Evolutionary conservation across 1,140 invertebrate genomes (phyloP), one percentile per base, ranked within the genome.

Genomic region (Diprion similis): DNA sequence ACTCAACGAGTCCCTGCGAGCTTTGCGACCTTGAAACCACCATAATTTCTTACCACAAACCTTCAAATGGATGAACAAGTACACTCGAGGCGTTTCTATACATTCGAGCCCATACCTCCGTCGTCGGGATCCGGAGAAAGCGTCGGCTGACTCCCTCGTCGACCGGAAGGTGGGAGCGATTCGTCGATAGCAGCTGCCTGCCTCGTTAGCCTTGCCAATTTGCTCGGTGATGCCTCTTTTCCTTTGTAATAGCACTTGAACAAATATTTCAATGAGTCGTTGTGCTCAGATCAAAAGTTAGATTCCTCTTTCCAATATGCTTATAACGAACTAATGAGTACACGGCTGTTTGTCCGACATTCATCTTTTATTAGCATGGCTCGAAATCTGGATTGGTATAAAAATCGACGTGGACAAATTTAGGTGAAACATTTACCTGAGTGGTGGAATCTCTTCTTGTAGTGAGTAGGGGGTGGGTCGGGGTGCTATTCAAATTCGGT

Each of bases 111-210:
- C 15, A 89, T 86, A 86, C 85, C 86, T 80, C 83, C 85, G 69
- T 89, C 88, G 81, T 94, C 93, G 9, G 87, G 88, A 80, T 92
- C 91, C 0, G 95, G 95, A 73, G 94, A 95, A 65, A 97, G 87
- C 8, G 94, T 95, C 2, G 95, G 94, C 64, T 95, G 94, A 18
- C 94, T 94, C 45, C 92, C 93, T 51, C 93, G 88, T 66, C 95
- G 90, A 71, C 86, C 86, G 46, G 92, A 91, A 18, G 93, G 93
- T 46, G 93, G 94, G 71, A 94, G 87, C 71, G 92, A 93, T 85
- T 97, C 96, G 85, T 97, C 96, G 84, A 95, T 95, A 65, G 95
- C 94, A 8, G 95, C 96, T 10, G 94, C 94, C 88, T 97, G 96
- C 64, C 96, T 89, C 78, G 94, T 94, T 67, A 97, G 87, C 69